Percentiles rank a stretch among this genome's conserved stretches.
phyloP scores from a whole-genome alignment of 1,140 invertebrate genomes.

The Brachionus manjavacas region DNA sequence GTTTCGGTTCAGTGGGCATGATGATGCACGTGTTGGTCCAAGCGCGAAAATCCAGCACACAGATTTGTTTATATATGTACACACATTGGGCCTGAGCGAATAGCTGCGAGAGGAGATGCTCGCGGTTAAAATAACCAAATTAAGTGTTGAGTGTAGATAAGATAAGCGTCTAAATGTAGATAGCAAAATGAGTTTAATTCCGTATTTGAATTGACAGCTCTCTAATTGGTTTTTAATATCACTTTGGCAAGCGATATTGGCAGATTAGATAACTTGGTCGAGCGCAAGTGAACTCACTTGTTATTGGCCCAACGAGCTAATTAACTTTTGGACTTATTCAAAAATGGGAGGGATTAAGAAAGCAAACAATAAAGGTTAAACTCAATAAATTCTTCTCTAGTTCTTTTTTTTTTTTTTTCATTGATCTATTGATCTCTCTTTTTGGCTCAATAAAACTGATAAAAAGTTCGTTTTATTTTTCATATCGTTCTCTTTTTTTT shows the following conservation, averaged over 20 bases:
- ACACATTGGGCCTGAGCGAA: neutral
- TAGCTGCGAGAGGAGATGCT: neutral
- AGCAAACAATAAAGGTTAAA: constrained; percentile 11
- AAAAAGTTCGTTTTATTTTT: neutral
- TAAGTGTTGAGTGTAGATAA: neutral
- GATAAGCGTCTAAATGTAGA: neutral
- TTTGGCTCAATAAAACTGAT: neutral
- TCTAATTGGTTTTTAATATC: neutral
- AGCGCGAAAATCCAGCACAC: neutral
- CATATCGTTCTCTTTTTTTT: neutral
- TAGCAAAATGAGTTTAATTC: neutral
- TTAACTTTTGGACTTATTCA: neutral
- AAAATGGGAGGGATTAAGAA: neutral
- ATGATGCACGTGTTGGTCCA: neutral
- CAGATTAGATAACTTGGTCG: neutral
- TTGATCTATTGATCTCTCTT: constrained; percentile 26
- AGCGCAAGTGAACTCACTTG: neutral
- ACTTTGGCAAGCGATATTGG: neutral
- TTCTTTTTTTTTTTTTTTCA: neutral
- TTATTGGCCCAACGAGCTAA: neutral
- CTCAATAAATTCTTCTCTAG: neutral
- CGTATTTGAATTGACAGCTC: neutral
- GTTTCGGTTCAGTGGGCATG: neutral
- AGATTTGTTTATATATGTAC: neutral
- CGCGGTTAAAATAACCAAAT: neutral